A percentile compares a stretch with the other conserved stretches of the same genome.
phyloP scores from a whole-genome alignment of 2,888 invertebrate species.

The Oeneis ivallda region DNA sequence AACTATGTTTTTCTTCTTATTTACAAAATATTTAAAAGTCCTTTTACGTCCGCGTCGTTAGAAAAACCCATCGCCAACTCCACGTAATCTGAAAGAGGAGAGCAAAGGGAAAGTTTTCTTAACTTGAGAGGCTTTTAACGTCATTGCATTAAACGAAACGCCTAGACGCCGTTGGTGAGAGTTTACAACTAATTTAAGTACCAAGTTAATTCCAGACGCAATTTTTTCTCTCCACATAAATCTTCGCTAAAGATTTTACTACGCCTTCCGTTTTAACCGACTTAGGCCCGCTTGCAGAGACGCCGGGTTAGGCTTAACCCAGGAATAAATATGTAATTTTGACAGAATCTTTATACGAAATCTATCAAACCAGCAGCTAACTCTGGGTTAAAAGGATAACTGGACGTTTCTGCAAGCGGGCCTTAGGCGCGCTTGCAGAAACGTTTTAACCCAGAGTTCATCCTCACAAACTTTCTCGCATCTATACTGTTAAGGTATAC shows the following conservation, averaged over 20 bases:
- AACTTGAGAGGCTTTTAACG: slow-evolving; percentile 22
- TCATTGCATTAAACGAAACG: slow-evolving; percentile 25
- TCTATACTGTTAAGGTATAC: too few species aligned
- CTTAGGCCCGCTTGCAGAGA: too few species aligned
- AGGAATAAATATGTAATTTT: too few species aligned
- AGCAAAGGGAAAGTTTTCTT: slow-evolving; percentile 2
- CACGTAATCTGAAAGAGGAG: slow-evolving; percentile 7
- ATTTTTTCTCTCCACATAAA: not conserved
- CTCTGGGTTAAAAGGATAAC: too few species aligned
- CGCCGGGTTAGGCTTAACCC: too few species aligned
- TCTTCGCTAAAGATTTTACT: not conserved
- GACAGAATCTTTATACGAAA: too few species aligned
- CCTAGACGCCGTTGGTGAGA: slow-evolving; percentile 2
- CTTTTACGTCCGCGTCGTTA: not conserved
- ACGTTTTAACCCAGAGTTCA: too few species aligned
- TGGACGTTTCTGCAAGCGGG: too few species aligned
- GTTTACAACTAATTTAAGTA: slow-evolving; percentile 16
- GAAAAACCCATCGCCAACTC: not conserved
- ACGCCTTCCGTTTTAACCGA: not conserved
- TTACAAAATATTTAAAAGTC: not conserved
- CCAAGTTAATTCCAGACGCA: not conserved
- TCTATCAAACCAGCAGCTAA: too few species aligned
- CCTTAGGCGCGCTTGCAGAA: too few species aligned
- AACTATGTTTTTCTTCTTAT: not conserved
- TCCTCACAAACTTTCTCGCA: too few species aligned